Evolutionary conservation across 2,888 invertebrate genomes (phyloP), one percentile per base, ranked within the genome.

Genomic region (Hyles lineata): DNA sequence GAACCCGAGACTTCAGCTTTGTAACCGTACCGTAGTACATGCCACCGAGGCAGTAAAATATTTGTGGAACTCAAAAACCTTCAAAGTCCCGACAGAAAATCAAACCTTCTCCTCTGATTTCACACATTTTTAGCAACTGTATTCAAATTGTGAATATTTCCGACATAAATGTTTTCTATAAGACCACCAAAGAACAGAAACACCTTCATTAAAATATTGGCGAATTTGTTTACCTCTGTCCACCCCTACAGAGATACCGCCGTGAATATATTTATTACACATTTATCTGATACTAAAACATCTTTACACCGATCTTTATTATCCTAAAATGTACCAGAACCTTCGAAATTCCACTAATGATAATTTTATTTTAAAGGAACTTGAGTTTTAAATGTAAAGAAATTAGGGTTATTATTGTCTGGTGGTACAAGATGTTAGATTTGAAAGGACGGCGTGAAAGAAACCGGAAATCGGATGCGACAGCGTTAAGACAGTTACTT

Each of bases 391-490:
- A 25, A 4, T 7, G 1, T 15, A 17, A 23, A 6, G 15, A 1
- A 0, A 15, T 67, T 23, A 6, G 67, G 43, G 43, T 25, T 23
- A 67, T 17, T 67, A 2, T 67, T 67, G 43, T 23, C 17, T 43
- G 23, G 23, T 15, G 17, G 2, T 7, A 21, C 17, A n/a, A 55
- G 15, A 43, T 21, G n/a, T 15, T 50, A 76, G 75, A 77, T 77
- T 77, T 78, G 76, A 78, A 76, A 80, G 78, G 77, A 85, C 85
- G 82, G 82, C 77, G 72, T 80, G 81, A 84, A 86, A 85, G 87
- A 82, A 84, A 82, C 78, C 85, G 87, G 87, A 87, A 88, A 88
- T 88, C 88, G 85, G 85, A 79, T 77, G 84, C 84, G 79, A 83
- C 82, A 83, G 84, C 81, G 81, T 55, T 55, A 55, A 55, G 85